A percentile compares a stretch with the other conserved stretches of the same genome.
Evolutionary conservation across 2,888 invertebrate species (phyloP).

Genomic region (Dascillus cervinus): DNA sequence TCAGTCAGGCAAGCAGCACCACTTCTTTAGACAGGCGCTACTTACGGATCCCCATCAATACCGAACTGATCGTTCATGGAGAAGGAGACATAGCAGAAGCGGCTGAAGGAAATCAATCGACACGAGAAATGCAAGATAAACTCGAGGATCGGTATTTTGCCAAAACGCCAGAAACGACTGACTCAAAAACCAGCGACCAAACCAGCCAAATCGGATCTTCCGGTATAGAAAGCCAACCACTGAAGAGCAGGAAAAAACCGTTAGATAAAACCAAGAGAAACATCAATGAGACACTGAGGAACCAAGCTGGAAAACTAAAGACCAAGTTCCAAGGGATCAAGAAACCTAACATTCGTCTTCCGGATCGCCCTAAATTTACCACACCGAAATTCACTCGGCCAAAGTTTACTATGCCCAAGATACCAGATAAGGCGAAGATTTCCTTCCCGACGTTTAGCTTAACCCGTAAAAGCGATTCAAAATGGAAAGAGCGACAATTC

Average conservation of each 20-base stretch:
- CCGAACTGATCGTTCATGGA: slow-evolving; percentile 39
- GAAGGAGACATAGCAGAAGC: slow-evolving; percentile 40
- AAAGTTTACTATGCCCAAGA: slow-evolving; percentile 50
- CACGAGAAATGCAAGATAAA: slow-evolving; percentile 52
- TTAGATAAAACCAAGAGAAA: slow-evolving; percentile 15
- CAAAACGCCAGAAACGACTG: slow-evolving; percentile 53
- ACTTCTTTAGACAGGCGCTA: slow-evolving; percentile 8
- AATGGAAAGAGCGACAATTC: slow-evolving; percentile 34
- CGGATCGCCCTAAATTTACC: slow-evolving; percentile 49
- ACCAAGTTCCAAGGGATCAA: slow-evolving; percentile 45
- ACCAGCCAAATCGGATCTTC: slow-evolving; percentile 56
- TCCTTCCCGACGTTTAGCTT: slow-evolving; percentile 50
- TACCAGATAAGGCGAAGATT: slow-evolving; percentile 56
- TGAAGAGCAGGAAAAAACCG: slow-evolving; percentile 44
- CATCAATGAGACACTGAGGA: slow-evolving; percentile 44
- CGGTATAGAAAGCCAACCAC: slow-evolving; percentile 55
- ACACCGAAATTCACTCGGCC: slow-evolving; percentile 37
- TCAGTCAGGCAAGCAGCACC: slow-evolving; percentile 1
- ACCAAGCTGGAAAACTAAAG: slow-evolving; percentile 65
- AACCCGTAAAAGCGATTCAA: slow-evolving; percentile 38
- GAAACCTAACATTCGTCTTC: slow-evolving; percentile 50
- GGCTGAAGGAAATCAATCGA: slow-evolving; percentile 1
- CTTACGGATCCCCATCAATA: slow-evolving; percentile 32
- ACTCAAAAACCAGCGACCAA: slow-evolving; percentile 25
- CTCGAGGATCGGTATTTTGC: slow-evolving; percentile 51